Conservation (phyloP, 2,888 invertebrate species). For the Timandra comae region DNA sequence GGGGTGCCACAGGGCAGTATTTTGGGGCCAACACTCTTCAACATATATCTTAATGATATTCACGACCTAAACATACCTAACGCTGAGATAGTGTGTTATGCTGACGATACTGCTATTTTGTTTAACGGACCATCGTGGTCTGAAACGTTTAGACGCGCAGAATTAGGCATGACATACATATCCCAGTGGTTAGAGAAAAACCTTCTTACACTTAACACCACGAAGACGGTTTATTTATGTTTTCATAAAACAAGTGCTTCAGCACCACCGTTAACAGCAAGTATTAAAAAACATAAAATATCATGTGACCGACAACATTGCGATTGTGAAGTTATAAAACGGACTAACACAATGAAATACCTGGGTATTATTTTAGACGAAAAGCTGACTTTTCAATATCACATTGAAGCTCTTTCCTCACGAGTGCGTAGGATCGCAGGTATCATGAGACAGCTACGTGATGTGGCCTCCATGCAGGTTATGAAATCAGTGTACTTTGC, state of each 20-base stretch:
- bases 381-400: no score
- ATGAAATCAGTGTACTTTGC: no score
- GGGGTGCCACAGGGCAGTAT: conserved; percentile 18
- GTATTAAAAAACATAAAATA: background rate
- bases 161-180: background rate
- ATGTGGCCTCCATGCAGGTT: no score
- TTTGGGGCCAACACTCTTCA: conserved; percentile 8
- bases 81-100: conserved; percentile 3
- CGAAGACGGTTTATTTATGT: conserved; percentile 4
- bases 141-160: background rate
- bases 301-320: no score
- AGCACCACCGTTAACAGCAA: background rate
- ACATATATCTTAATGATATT: conserved; percentile 7
- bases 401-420: no score
- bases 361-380: no score
- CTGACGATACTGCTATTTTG: conserved; percentile 6
- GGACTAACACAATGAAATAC: no score
- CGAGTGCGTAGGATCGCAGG: no score
- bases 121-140: conserved; percentile 4
- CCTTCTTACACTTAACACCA: conserved; percentile 4
- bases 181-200: conserved; percentile 1
- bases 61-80: background rate
- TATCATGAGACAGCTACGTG: no score
- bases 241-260: conserved; percentile 2
- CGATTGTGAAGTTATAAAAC: no score